Percentiles rank a stretch among this genome's conserved stretches.
phyloP scores from a whole-genome alignment of 2,888 invertebrate genomes.

The Machimus atricapillus region DNA sequence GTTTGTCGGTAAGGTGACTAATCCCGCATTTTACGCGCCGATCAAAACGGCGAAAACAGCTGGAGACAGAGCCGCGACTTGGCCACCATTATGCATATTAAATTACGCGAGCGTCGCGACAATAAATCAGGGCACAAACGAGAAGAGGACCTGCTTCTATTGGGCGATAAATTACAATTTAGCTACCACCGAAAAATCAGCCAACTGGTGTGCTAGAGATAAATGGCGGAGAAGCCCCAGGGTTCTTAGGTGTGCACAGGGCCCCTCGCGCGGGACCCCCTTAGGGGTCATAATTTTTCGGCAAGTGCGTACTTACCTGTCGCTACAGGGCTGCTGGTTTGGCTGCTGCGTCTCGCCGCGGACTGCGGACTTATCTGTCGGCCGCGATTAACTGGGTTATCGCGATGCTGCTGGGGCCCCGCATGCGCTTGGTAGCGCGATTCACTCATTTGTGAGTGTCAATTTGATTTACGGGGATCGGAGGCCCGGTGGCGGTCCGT shows the following conservation, averaged over 20 bases:
- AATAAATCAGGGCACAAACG: constrained; percentile 33
- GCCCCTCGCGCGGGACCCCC: background rate
- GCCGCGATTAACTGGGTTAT: constrained; percentile 29
- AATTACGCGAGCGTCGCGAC: constrained; percentile 15
- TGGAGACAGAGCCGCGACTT: background rate
- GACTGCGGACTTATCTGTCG: background rate
- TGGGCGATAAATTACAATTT: constrained; percentile 41
- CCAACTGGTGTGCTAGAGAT: constrained; percentile 27
- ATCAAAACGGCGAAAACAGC: background rate
- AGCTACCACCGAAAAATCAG: constrained; percentile 38
- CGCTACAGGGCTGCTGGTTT: constrained; percentile 38
- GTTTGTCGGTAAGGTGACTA: background rate
- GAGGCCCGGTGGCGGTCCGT: background rate
- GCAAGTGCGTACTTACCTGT: constrained; percentile 39
- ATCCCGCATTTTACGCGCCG: background rate
- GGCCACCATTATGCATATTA: constrained; percentile 3
- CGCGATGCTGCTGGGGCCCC: background rate
- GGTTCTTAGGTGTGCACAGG: constrained; percentile 24
- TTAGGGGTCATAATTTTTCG: constrained; percentile 38
- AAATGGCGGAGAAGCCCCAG: constrained; percentile 3
- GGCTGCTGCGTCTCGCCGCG: background rate
- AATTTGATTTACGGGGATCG: constrained; percentile 24
- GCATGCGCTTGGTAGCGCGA: constrained; percentile 18
- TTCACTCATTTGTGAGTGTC: constrained; percentile 41
- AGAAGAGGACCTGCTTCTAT: constrained; percentile 30